Percentiles rank a stretch among this genome's conserved stretches.
Conservation (phyloP, 1,140 invertebrate genomes). For the Achatina immaculata region DNA sequence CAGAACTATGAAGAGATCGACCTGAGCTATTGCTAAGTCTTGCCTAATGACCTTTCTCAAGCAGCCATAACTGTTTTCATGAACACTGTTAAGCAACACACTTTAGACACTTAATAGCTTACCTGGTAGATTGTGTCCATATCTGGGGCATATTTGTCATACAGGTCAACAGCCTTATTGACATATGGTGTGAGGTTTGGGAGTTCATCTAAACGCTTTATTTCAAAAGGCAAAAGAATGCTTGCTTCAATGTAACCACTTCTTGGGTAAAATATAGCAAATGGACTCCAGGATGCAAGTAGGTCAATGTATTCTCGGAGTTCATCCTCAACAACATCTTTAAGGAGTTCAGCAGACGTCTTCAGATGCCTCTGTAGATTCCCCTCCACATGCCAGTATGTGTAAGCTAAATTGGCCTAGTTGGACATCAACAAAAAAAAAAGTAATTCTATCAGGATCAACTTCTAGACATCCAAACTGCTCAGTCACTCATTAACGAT, state of each 20-base stretch:
- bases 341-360: constrained; percentile 29
- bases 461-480: neutral
- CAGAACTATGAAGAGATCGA: too few species aligned
- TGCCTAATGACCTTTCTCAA: too few species aligned
- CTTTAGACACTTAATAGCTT: too few species aligned
- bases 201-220: constrained; percentile 88
- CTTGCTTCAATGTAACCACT: constrained; percentile 83
- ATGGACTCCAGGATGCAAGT: constrained; percentile 47
- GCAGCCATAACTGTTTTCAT: too few species aligned
- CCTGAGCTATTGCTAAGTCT: too few species aligned
- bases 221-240: constrained; percentile 88
- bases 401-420: constrained; percentile 45
- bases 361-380: constrained; percentile 39
- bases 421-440: constrained; percentile 2
- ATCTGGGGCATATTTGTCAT: neutral
- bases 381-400: constrained; percentile 39
- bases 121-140: neutral
- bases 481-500: neutral
- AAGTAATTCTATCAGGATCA: neutral
- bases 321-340: constrained; percentile 46
- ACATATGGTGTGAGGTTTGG: constrained; percentile 73
- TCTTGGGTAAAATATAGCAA: constrained; percentile 83
- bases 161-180: constrained; percentile 17
- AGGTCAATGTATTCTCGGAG: constrained; percentile 38
- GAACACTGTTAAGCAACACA: too few species aligned